phyloP scores from a whole-genome alignment of 2,888 invertebrate species.

The Cantharis nigra region DNA sequence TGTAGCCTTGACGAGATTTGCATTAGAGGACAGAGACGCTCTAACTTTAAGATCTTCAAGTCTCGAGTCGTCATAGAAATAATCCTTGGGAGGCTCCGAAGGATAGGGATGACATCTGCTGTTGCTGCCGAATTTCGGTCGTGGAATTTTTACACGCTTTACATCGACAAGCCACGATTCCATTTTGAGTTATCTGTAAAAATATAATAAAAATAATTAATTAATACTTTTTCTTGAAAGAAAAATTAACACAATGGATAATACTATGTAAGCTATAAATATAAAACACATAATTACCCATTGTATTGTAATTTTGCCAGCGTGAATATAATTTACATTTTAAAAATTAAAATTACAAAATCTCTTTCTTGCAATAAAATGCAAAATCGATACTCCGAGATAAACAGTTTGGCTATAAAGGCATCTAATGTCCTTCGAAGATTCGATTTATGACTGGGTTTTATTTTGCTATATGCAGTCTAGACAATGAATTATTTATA shows the following conservation, averaged over 20 bases:
- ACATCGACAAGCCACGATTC: constrained; percentile 85
- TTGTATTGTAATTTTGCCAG: background rate
- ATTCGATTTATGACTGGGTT: constrained; percentile 11
- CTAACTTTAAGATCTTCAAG: constrained; percentile 61
- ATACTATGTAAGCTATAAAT: background rate
- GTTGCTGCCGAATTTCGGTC: constrained; percentile 76
- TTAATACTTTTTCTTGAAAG: background rate
- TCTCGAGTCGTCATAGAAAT: constrained; percentile 64
- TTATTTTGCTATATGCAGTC: constrained; percentile 9
- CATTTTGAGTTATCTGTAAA: constrained; percentile 59
- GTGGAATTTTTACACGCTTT: constrained; percentile 80
- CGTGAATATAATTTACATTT: background rate
- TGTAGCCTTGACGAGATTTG: constrained; percentile 67
- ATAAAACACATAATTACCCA: background rate
- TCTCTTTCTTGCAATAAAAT: background rate
- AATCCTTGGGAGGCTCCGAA: constrained; percentile 79
- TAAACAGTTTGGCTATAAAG: background rate
- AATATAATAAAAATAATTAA: background rate
- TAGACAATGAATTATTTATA: constrained; percentile 19
- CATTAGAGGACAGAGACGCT: constrained; percentile 51
- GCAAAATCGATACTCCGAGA: background rate
- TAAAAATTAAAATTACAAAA: background rate
- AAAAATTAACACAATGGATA: background rate
- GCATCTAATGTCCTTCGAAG: background rate
- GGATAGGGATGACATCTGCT: constrained; percentile 62